Evolutionary conservation across 2,797 vertebrate species (phyloP).

Genomic region (Manis javanica): DNA sequence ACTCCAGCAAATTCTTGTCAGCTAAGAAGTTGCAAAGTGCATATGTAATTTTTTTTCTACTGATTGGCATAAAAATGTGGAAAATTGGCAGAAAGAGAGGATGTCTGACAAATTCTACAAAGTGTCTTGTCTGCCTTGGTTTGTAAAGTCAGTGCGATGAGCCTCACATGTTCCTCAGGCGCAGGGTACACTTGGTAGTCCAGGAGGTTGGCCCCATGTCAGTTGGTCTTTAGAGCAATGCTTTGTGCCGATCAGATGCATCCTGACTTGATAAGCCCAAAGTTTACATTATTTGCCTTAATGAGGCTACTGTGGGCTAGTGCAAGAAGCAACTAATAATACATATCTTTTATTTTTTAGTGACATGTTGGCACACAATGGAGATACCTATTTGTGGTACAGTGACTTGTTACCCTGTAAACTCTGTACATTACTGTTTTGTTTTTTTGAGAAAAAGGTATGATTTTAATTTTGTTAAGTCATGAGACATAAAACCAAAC

Average conservation of each 20-base stretch:
- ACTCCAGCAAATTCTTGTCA: neutral
- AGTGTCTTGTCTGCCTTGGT: neutral
- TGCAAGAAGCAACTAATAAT: neutral
- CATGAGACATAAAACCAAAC: constrained; percentile 3
- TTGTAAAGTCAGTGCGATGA: neutral
- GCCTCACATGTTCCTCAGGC: neutral
- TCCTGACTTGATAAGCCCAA: neutral
- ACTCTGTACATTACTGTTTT: neutral
- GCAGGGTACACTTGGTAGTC: neutral
- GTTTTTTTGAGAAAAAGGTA: neutral
- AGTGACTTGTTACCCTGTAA: neutral
- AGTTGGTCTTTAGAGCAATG: neutral
- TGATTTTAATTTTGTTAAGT: constrained; percentile 36
- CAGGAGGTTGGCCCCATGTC: neutral
- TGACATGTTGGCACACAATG: neutral
- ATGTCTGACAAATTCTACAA: neutral
- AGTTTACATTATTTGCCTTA: neutral
- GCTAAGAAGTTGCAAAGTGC: neutral
- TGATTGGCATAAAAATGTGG: neutral
- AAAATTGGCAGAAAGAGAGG: neutral
- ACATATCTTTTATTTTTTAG: neutral
- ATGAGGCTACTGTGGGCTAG: neutral
- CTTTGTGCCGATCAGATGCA: neutral
- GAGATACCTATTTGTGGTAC: neutral
- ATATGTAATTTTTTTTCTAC: neutral